Conservation (phyloP, 1,140 invertebrate species). For the Trichonephila inaurata region DNA sequence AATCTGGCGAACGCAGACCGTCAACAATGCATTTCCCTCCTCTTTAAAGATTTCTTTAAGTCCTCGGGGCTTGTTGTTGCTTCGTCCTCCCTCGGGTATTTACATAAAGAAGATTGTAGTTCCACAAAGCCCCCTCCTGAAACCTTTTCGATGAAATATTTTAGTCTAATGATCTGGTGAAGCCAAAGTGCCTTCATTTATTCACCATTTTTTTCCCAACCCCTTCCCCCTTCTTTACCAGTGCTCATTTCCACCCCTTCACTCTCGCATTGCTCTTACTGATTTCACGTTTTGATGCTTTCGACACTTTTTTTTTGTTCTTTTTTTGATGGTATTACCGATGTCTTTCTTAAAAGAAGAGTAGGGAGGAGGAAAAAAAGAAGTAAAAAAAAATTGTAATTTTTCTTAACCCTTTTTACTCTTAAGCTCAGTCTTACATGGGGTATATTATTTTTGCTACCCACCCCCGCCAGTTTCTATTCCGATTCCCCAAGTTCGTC, state of each 20-base stretch:
- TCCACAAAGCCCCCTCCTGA: conserved; percentile 37
- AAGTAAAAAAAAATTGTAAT: conserved; percentile 54
- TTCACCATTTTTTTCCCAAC: conserved; percentile 69
- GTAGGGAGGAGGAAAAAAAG: background rate
- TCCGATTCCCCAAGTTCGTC: background rate
- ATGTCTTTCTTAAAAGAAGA: conserved; percentile 58
- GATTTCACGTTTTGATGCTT: conserved; percentile 72
- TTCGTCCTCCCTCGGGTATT: conserved; percentile 65
- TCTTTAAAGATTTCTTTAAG: conserved; percentile 68
- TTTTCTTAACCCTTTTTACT: conserved; percentile 65
- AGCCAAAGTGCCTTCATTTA: conserved; percentile 76
- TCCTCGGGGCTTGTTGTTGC: conserved; percentile 72
- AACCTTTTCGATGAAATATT: conserved; percentile 76
- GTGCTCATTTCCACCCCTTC: background rate
- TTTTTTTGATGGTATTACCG: conserved; percentile 65
- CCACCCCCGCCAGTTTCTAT: background rate
- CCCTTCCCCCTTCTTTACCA: background rate
- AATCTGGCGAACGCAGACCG: conserved; percentile 54
- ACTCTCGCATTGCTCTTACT: conserved; percentile 56
- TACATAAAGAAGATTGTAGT: conserved; percentile 76
- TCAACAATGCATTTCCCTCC: conserved; percentile 70
- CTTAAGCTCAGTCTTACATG: conserved; percentile 74
- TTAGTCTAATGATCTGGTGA: conserved; percentile 74
- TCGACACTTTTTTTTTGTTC: conserved; percentile 28
- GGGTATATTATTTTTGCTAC: conserved; percentile 69